A percentile compares a stretch with the other conserved stretches of the same genome.
phyloP scores from a whole-genome alignment of 2,888 invertebrate genomes.

The Tipula vernalis region DNA sequence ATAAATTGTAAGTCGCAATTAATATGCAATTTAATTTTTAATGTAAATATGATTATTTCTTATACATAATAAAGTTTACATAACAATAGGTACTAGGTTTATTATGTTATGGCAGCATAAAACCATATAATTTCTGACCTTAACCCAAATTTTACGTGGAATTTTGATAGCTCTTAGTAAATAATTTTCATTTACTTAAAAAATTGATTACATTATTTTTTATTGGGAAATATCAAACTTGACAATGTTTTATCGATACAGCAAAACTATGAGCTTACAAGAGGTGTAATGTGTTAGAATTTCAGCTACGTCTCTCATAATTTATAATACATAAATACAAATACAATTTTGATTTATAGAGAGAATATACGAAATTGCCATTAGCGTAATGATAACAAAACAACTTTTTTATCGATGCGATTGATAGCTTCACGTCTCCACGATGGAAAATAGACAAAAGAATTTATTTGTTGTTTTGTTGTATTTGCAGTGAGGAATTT shows the following conservation, averaged over 20 bases:
- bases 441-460: background rate
- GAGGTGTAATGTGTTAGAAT: background rate
- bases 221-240: background rate
- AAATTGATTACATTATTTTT: background rate
- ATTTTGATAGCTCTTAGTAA: background rate
- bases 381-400: no score
- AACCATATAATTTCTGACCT: background rate
- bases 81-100: background rate
- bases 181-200: background rate
- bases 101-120: background rate
- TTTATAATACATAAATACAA: background rate
- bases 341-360: no score
- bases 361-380: no score
- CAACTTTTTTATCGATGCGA: background rate
- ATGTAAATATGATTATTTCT: background rate
- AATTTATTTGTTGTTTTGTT: background rate
- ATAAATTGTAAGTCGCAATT: background rate
- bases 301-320: no score
- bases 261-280: no score
- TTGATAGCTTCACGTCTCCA: background rate
- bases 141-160: background rate
- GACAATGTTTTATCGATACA: background rate
- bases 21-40: background rate
- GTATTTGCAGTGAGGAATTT: background rate
- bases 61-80: background rate